A percentile compares a stretch with the other conserved stretches of the same genome.
Conservation (phyloP, 2,888 invertebrate genomes). For the Andrena dorsata region DNA sequence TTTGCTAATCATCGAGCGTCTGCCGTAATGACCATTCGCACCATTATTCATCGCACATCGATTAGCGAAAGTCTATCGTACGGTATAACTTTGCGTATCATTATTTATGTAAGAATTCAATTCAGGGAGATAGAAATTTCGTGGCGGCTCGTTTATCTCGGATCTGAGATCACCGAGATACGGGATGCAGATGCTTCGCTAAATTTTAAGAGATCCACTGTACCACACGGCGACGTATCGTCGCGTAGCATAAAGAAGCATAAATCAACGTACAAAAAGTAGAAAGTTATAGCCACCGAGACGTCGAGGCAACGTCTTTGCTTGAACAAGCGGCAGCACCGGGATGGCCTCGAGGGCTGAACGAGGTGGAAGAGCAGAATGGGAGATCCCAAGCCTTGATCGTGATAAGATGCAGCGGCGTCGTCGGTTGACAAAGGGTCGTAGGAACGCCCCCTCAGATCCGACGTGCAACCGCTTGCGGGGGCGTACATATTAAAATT, state of each 20-base stretch:
- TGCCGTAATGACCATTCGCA: background rate
- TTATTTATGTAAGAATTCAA: constrained; percentile 21
- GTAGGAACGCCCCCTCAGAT: constrained; percentile 81
- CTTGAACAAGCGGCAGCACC: constrained; percentile 75
- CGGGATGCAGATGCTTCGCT: constrained; percentile 40
- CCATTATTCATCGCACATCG: background rate
- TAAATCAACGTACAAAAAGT: constrained; percentile 68
- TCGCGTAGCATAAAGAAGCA: constrained; percentile 58
- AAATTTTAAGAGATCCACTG: constrained; percentile 54
- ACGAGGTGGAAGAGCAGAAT: constrained; percentile 71
- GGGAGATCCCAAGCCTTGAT: constrained; percentile 76
- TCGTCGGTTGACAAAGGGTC: constrained; percentile 83
- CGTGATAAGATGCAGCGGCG: constrained; percentile 82
- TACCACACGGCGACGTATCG: constrained; percentile 63
- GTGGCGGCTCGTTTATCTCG: constrained; percentile 27
- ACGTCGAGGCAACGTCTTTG: constrained; percentile 70
- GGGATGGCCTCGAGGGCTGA: constrained; percentile 72
- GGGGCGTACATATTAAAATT: constrained; percentile 83
- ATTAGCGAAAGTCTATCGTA: background rate
- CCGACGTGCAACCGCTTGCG: constrained; percentile 81
- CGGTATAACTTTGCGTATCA: background rate
- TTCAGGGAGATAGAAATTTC: constrained; percentile 5
- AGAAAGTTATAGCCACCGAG: constrained; percentile 74
- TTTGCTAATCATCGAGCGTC: background rate
- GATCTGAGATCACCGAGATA: constrained; percentile 46